Evolutionary conservation across 2,888 invertebrate species (phyloP), one percentile per base, ranked within the genome.

Genomic region (Drosophila peninsularis): DNA sequence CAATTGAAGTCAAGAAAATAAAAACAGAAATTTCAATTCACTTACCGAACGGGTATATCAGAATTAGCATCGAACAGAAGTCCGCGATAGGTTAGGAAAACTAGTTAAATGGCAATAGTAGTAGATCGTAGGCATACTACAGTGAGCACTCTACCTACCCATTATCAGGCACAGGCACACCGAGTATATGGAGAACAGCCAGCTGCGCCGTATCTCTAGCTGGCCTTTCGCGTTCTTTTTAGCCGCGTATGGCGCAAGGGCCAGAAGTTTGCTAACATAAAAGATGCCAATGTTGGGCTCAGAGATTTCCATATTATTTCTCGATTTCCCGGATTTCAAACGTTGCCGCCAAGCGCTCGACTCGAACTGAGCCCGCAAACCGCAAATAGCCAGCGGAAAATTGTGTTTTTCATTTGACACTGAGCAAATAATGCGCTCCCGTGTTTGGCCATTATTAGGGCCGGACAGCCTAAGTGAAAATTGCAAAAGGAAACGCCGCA

Each of bases 11-110:
- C 9, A 0, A 30, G 10, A 30, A 30, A 30, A 30, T n/a, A 30
- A 30, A 30, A 30, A 30, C 5, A 30, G 9, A 30, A 10, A 30
- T 30, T 30, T 10, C 2, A 30, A 30, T 10, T 9, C 9, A 79
- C 89, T 88, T 89, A 92, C 91, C 91, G 90, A 39, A 91, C 88
- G 14, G 91, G 91, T 60, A 87, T 84, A 53, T 92, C 86, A 0
- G 92, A 92, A 55, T 91, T 92, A 0, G 92, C 91, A 85, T 92
- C 92, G 50, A 86, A 90, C 1, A 92, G 66, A 2, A 92, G 77
- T 0, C 92, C 92, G 10, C 90, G 83, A 75, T 92, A 92, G 21
- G 92, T 92, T 10, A 92, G 75, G 50, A 80, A 87, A 44, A 91
- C 92, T 86, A 52, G 6, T 39, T 5, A 55, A 9, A 30, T 14